Conservation (phyloP, 1,140 invertebrate species). For the Drosophila rhopaloa region DNA sequence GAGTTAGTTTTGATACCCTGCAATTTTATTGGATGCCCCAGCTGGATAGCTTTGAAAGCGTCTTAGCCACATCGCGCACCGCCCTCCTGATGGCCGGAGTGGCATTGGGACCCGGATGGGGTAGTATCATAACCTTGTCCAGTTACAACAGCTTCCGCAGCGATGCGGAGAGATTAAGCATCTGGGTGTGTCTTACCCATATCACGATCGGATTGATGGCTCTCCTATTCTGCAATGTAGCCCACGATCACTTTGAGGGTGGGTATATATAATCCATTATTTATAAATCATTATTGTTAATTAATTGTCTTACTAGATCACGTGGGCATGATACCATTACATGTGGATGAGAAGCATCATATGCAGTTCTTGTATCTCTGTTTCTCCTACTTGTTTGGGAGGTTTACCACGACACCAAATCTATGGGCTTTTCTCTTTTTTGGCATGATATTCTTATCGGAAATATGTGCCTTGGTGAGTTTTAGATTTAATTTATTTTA, state of each 20-base stretch:
- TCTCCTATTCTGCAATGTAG: conserved; percentile 67
- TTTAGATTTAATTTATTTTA: background rate
- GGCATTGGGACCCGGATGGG: conserved; percentile 74
- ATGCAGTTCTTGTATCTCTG: conserved; percentile 77
- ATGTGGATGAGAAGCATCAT: conserved; percentile 67
- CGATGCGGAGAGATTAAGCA: conserved; percentile 64
- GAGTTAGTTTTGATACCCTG: conserved; percentile 40
- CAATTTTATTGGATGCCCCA: conserved; percentile 52
- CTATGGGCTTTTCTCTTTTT: conserved; percentile 79
- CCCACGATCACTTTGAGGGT: conserved; percentile 80
- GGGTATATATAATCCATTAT: background rate
- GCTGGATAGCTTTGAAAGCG: conserved; percentile 25
- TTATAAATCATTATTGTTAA: too few relatives aligned
- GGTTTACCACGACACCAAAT: conserved; percentile 68
- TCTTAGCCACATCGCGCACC: conserved; percentile 29
- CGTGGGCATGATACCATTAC: conserved; percentile 64
- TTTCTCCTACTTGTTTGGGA: conserved; percentile 72
- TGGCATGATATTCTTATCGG: conserved; percentile 68
- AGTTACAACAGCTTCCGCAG: conserved; percentile 77
- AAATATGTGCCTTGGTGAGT: conserved; percentile 75
- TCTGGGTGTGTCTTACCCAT: conserved; percentile 71
- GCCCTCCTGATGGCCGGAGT: conserved; percentile 70
- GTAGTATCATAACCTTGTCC: conserved; percentile 71
- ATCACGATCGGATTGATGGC: conserved; percentile 62
- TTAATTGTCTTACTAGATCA: conserved; percentile 52